Percentiles rank a stretch among this genome's conserved stretches.
phyloP scores from a whole-genome alignment of 2,113 vertebrate species.

The Tauraco erythrolophus region DNA sequence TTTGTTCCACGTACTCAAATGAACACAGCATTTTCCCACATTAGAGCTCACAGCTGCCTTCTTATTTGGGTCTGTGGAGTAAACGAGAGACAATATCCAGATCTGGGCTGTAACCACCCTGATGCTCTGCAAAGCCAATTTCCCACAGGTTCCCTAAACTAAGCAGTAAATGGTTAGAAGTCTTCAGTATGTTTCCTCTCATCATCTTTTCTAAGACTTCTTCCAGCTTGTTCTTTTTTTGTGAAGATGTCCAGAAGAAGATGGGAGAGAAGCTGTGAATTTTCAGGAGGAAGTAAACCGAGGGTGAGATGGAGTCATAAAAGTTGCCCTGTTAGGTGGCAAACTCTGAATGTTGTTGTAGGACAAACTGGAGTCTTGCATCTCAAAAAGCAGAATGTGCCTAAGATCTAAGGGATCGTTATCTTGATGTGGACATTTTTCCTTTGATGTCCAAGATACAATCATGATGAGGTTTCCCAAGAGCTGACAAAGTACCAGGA shows the following conservation, averaged over 20 bases:
- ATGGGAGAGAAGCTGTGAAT: background rate
- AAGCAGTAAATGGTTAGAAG: background rate
- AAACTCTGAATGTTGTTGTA: background rate
- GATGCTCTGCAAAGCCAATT: background rate
- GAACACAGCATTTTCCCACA: background rate
- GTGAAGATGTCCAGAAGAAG: background rate
- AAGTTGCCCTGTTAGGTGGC: background rate
- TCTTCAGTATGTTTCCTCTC: background rate
- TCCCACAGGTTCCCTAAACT: background rate
- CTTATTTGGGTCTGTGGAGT: background rate
- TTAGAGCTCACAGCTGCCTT: background rate
- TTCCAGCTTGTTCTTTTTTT: background rate
- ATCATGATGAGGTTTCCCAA: background rate
- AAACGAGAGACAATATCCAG: background rate
- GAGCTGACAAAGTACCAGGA: background rate
- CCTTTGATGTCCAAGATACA: background rate
- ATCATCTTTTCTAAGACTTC: background rate
- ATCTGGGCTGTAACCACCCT: background rate
- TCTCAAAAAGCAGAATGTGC: background rate
- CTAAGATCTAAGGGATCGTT: background rate
- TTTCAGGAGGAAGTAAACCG: background rate
- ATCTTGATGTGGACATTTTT: background rate
- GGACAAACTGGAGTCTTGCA: background rate
- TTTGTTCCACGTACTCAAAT: background rate
- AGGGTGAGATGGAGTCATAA: background rate